Percentiles rank a stretch among this genome's conserved stretches.
These are phyloP conservation scores for Crotalus horridus DNA, from an alignment of 2,113 vertebrate genomes.

Conservation along the genomic window DNA sequence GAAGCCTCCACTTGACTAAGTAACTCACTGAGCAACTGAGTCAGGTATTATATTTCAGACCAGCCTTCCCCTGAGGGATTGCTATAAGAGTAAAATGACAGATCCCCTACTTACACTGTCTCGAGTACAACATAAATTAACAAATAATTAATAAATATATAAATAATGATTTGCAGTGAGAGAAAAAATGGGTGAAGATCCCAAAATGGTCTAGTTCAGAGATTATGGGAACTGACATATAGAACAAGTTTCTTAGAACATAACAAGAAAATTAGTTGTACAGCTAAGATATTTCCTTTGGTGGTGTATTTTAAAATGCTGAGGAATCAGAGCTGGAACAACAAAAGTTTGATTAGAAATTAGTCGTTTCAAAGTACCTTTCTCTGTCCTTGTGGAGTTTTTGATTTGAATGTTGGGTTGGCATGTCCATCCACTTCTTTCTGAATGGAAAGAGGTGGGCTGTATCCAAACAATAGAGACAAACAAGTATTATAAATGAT, in stretches of 20 bases:
- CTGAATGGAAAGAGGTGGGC: constrained; percentile 52
- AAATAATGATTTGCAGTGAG: neutral
- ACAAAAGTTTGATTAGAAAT: neutral
- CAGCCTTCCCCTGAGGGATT: neutral
- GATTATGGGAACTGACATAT: neutral
- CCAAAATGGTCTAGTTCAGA: neutral
- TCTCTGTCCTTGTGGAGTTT: constrained; percentile 73
- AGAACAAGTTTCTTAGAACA: neutral
- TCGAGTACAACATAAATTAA: neutral
- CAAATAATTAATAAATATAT: neutral
- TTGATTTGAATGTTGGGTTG: constrained; percentile 86
- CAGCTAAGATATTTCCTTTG: neutral
- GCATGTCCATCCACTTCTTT: constrained; percentile 71
- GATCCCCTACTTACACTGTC: neutral
- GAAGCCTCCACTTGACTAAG: neutral
- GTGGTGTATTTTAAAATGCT: neutral
- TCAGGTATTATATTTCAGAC: neutral
- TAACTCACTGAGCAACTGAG: neutral
- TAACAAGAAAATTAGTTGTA: neutral
- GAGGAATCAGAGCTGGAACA: neutral
- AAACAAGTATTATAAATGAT: neutral
- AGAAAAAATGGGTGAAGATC: neutral
- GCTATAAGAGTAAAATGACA: neutral
- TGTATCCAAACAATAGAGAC: constrained; percentile 47
- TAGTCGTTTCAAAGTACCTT: constrained; percentile 71